Evolutionary conservation across 2,797 vertebrate species (phyloP), one percentile per base, ranked within the genome.

Genomic region (Morus bassanus): DNA sequence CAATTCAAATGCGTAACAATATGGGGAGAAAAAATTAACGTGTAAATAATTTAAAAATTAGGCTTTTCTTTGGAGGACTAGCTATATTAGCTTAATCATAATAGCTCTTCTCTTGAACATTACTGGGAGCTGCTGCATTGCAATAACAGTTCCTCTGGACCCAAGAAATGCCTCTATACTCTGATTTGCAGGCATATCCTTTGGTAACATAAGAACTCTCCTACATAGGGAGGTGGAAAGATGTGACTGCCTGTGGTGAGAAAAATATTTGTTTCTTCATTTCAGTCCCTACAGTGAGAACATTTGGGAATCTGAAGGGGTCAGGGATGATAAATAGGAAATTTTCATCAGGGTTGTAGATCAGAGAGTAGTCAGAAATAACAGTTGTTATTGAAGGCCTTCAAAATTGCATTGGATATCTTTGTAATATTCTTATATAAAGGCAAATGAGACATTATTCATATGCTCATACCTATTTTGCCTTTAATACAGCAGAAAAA

Each of bases 31-130:
- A 86, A 91, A 92, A 96, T 35, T 94, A 92, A 53, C 10, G 21
- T 70, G 63, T 86, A 91, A 95, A 92, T 95, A 88, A 94, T 96
- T 86, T 88, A 93, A 51, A 70, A 93, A 56, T 33, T 48, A 87
- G 39, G 28, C 23, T 91, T 24, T 61, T 88, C 54, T 96, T 96
- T 67, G 67, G 68, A 85, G 76, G 43, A 57, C 46, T 45, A 31
- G 35, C 75, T 90, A 1, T 85, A 69, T 79, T 72, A 69, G 15
- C 54, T 64, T 79, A 56, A 53, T 45, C 9, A n/a, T 77, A 88
- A 83, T 80, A 79, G 56, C 56, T 74, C 45, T n/a, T 95, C 60
- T 73, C 28, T 81, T 60, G 60, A 70, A 39, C 22, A 6, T 37
- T 65, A 24, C 46, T 92, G 59, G 60, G 39, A 95, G 48, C 2